phyloP scores from a whole-genome alignment of 2,888 invertebrate genomes.

The Dugesia japonica region DNA sequence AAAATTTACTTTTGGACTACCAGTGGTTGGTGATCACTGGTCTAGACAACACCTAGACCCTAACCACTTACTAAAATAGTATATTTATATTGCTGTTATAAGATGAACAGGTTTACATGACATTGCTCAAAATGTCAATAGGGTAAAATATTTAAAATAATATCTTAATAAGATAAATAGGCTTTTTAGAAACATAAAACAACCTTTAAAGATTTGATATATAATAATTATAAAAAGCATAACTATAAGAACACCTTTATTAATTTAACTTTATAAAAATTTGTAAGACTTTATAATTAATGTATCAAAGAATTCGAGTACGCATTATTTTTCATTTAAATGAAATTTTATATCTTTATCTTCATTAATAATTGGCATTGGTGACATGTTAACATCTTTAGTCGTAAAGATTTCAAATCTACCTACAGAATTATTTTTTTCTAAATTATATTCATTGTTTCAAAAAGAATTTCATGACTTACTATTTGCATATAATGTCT shows the following conservation, averaged over 20 bases:
- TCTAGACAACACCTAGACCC: no score
- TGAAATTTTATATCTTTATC: background rate
- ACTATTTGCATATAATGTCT: constrained; percentile 6
- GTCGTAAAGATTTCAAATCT: background rate
- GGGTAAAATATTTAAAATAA: no score
- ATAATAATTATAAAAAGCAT: no score
- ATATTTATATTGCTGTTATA: no score
- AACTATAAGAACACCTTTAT: background rate
- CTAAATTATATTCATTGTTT: background rate
- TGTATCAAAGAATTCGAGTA: background rate
- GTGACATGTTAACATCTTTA: constrained; percentile 8
- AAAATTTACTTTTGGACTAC: no score
- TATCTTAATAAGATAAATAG: no score
- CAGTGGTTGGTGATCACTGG: no score
- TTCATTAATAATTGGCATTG: background rate
- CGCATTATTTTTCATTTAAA: background rate
- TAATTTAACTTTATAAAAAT: constrained; percentile 8
- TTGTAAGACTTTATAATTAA: background rate
- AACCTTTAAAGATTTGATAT: no score
- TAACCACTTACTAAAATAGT: no score
- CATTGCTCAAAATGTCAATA: no score
- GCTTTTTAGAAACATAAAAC: no score
- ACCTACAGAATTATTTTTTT: constrained; percentile 8
- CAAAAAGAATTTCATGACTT: background rate
- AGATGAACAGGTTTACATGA: no score